Evolutionary conservation across 2,888 invertebrate species (phyloP), one percentile per base, ranked within the genome.

Genomic region (Pycnomerus fuliginosus): DNA sequence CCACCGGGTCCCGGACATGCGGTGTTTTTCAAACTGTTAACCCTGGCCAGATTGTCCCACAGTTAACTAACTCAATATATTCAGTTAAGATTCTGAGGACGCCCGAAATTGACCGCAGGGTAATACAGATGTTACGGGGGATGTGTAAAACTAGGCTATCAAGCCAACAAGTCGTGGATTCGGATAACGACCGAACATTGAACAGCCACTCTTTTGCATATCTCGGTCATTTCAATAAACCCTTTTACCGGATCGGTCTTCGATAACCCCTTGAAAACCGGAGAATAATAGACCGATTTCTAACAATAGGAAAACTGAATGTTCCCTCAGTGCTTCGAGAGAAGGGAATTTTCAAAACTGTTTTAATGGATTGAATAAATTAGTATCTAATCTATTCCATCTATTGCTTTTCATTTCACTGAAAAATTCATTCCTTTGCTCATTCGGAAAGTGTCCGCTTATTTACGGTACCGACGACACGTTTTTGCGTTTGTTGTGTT

Each of bases 251-350:
- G 36, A 42, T 35, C 35, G 39, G 30, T 28, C 39, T 16, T 35
- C 34, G 35, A 39, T 44, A 29, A 39, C 27, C 39, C 27, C 29
- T 31, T 33, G 24, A 23, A 43, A 43, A 43, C 40, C 45, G 23
- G 29, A 44, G 46, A 47, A 49, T 52, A 52, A 49, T 46, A 35
- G 49, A 47, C 35, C 49, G 44, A 49, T 49, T 49, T 49, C 46
- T 42, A 44, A 52, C 52, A 52, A 52, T 49, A 31, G 52, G 34
- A 44, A 35, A 40, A 44, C n/a, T n/a, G n/a, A n/a, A n/a, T n/a
- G n/a, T n/a, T n/a, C n/a, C n/a, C n/a, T n/a, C n/a, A n/a, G n/a
- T n/a, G n/a, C n/a, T n/a, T n/a, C n/a, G n/a, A n/a, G n/a, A n/a
- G n/a, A n/a, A n/a, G n/a, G n/a, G n/a, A n/a, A n/a, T n/a, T n/a